Evolutionary conservation across 2,888 invertebrate genomes (phyloP).

Genomic region (Deilephila elpenor): DNA sequence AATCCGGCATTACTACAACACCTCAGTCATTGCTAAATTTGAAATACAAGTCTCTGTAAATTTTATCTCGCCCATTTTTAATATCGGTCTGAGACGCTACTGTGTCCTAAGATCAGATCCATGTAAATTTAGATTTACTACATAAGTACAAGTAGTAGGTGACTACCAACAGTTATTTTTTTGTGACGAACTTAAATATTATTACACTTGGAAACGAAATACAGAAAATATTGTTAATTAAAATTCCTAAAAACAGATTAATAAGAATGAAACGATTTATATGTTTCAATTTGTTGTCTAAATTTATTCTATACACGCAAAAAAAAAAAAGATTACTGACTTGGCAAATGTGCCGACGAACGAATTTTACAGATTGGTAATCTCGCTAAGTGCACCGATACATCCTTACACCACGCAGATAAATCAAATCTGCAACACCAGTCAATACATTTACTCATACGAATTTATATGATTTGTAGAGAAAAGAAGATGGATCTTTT

Average conservation of each 20-base stretch:
- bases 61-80: too few relatives aligned
- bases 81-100: too few relatives aligned
- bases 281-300: background rate
- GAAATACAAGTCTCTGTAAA: too few relatives aligned
- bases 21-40: too few relatives aligned
- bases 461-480: background rate
- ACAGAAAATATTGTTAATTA: background rate
- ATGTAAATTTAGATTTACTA: too few relatives aligned
- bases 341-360: conserved; percentile 10
- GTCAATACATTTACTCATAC: conserved; percentile 1
- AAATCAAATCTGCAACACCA: conserved; percentile 10
- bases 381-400: conserved; percentile 8
- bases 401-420: background rate
- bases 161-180: too few relatives aligned
- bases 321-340: background rate
- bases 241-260: background rate
- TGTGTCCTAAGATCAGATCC: too few relatives aligned
- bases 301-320: background rate
- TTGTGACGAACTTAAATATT: too few relatives aligned
- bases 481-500: background rate
- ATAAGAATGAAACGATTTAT: background rate
- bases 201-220: too few relatives aligned
- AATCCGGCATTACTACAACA: too few relatives aligned
- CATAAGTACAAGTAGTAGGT: too few relatives aligned
- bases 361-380: conserved; percentile 8